phyloP scores from a whole-genome alignment of 2,113 vertebrate genomes.

The Meleagris gallopavo region DNA sequence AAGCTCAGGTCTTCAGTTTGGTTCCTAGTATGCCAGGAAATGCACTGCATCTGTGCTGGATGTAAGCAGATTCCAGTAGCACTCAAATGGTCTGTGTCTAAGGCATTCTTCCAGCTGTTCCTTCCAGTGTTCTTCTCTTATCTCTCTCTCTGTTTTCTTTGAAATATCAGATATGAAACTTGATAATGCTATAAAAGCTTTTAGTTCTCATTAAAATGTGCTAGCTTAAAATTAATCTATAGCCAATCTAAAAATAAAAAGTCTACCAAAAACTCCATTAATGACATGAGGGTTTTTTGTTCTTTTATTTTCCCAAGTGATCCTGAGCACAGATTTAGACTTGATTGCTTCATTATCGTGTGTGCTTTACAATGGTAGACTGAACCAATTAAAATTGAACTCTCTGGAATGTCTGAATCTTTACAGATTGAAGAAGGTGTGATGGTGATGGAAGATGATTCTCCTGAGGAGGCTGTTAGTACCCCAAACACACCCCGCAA shows the following conservation, averaged over 20 bases:
- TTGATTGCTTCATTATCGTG: background rate
- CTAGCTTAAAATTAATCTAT: background rate
- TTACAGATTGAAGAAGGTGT: slow-evolving; percentile 94
- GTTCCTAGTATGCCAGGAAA: background rate
- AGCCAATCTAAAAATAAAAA: background rate
- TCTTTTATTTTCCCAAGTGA: background rate
- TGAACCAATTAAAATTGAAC: background rate
- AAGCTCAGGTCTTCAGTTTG: background rate
- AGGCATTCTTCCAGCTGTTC: background rate
- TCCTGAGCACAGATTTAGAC: background rate
- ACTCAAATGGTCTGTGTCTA: background rate
- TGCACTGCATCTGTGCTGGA: background rate
- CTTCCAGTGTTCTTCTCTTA: background rate
- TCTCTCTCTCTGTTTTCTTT: background rate
- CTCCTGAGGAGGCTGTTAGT: slow-evolving; percentile 80
- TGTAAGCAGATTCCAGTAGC: background rate
- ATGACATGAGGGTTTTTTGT: background rate
- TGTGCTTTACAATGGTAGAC: background rate
- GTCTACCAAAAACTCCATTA: background rate
- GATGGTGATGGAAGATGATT: slow-evolving; percentile 93
- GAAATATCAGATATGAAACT: background rate
- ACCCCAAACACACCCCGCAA: slow-evolving; percentile 85
- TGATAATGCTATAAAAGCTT: background rate
- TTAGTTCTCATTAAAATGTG: background rate
- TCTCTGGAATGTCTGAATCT: background rate